A percentile compares a stretch with the other conserved stretches of the same genome.
Conservation (phyloP, 2,888 invertebrate species). For the Terebella lapidaria region DNA sequence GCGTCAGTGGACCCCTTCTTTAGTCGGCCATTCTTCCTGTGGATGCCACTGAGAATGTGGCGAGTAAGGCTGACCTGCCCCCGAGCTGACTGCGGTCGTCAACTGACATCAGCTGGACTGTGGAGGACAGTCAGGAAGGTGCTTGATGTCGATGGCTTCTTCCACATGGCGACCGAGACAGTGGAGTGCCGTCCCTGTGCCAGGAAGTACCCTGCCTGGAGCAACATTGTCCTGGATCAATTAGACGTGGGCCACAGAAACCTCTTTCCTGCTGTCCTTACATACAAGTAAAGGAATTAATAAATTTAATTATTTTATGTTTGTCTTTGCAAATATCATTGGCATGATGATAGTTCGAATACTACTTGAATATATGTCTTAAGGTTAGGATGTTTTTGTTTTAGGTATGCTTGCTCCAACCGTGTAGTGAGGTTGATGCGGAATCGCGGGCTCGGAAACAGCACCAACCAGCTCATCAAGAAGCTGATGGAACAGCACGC, state of each 20-base stretch:
- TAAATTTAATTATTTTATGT: background rate
- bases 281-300: slow-evolving; percentile 9
- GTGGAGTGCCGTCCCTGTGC: slow-evolving; percentile 22
- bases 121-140: slow-evolving; percentile 21
- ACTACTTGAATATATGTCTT: background rate
- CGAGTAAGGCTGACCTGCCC: background rate
- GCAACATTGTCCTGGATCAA: slow-evolving; percentile 21
- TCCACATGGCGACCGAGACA: slow-evolving; percentile 23
- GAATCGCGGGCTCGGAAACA: slow-evolving; percentile 26
- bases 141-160: slow-evolving; percentile 25
- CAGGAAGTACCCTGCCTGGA: slow-evolving; percentile 19
- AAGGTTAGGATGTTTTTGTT: background rate
- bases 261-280: slow-evolving; percentile 25
- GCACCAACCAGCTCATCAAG: slow-evolving; percentile 19
- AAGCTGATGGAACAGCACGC: slow-evolving; percentile 25
- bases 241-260: slow-evolving; percentile 23
- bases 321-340: background rate
- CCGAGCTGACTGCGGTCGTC: background rate
- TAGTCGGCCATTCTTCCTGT: background rate
- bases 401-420: slow-evolving; percentile 20
- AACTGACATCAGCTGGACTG: slow-evolving; percentile 20
- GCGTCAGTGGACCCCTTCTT: no score
- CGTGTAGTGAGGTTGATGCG: slow-evolving; percentile 21
- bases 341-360: background rate
- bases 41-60: slow-evolving; percentile 8